A percentile compares a stretch with the other conserved stretches of the same genome.
Conservation (phyloP, 2,888 invertebrate genomes). For the Drosophila colorata region DNA sequence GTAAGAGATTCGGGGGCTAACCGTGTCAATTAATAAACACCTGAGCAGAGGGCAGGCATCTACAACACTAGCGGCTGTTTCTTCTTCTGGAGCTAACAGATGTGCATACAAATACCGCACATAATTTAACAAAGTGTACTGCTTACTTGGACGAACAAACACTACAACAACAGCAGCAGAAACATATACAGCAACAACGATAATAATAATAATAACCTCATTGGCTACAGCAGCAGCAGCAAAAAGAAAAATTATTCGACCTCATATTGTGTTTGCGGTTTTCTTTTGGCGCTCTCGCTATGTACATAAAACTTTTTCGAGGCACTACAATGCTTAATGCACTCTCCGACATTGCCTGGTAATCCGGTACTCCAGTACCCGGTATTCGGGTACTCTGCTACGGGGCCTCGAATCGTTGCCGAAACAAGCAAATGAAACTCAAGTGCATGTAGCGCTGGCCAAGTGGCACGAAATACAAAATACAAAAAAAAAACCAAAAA, state of each 20-base stretch:
- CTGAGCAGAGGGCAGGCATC: slow-evolving; percentile 2
- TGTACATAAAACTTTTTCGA: slow-evolving; percentile 72
- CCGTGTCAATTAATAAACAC: slow-evolving; percentile 29
- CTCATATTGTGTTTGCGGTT: slow-evolving; percentile 74
- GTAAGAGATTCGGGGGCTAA: neutral
- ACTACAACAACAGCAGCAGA: slow-evolving; percentile 33
- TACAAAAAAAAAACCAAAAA: slow-evolving; percentile 22
- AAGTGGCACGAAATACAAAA: slow-evolving; percentile 56
- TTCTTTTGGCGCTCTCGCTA: slow-evolving; percentile 65
- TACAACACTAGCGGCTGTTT: slow-evolving; percentile 9
- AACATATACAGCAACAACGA: slow-evolving; percentile 11
- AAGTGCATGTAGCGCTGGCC: slow-evolving; percentile 74
- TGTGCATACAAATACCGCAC: slow-evolving; percentile 63
- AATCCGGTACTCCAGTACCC: slow-evolving; percentile 3
- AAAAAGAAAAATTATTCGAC: slow-evolving; percentile 58
- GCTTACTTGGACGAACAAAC: slow-evolving; percentile 50
- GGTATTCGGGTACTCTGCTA: slow-evolving; percentile 4
- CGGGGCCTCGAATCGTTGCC: slow-evolving; percentile 33
- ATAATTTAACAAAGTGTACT: slow-evolving; percentile 73
- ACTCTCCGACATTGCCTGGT: slow-evolving; percentile 70
- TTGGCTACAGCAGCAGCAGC: slow-evolving; percentile 32
- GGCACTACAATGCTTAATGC: slow-evolving; percentile 75
- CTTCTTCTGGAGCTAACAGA: slow-evolving; percentile 23
- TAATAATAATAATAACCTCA: slow-evolving; percentile 58
- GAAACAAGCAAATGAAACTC: slow-evolving; percentile 78